phyloP scores from a whole-genome alignment of 1,140 invertebrate genomes.

The Drosophila lacteicornis region DNA sequence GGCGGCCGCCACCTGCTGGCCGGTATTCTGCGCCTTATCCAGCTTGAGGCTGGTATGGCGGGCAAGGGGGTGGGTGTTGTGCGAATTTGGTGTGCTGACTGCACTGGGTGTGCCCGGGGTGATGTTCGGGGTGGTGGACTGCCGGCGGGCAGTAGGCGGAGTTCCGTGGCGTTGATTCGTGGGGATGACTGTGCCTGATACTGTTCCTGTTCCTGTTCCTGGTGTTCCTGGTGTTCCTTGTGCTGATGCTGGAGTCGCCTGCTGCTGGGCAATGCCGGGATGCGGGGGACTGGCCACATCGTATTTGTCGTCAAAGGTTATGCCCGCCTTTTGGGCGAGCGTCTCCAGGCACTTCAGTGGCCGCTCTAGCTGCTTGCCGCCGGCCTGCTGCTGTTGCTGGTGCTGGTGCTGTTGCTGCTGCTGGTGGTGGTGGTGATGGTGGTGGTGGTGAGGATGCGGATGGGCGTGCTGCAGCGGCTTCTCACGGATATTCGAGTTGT shows the following conservation, averaged over 20 bases:
- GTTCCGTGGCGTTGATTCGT: conserved; percentile 34
- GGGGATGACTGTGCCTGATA: conserved; percentile 13
- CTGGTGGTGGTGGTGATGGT: conserved; percentile 39
- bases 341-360: conserved; percentile 89
- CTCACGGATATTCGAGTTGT: conserved; percentile 79
- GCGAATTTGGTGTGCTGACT: conserved; percentile 54
- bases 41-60: conserved; percentile 54
- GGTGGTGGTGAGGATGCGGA: conserved; percentile 28
- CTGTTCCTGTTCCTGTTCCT: conserved; percentile 20
- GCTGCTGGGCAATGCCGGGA: conserved; percentile 73
- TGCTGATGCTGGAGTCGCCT: conserved; percentile 54
- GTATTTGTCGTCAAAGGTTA: conserved; percentile 89
- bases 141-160: conserved; percentile 21
- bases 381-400: conserved; percentile 47
- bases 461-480: conserved; percentile 44
- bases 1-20: conserved; percentile 79
- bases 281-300: conserved; percentile 86
- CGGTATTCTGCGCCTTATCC: conserved; percentile 84
- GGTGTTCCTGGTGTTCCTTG: conserved; percentile 15
- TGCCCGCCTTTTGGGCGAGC: conserved; percentile 88
- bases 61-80: conserved; percentile 17
- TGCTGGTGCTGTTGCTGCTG: conserved; percentile 32
- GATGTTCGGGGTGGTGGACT: too few species aligned
- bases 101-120: conserved; percentile 10
- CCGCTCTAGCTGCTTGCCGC: conserved; percentile 75